Percentiles rank a stretch among this genome's conserved stretches.
Evolutionary conservation across 2,888 invertebrate genomes (phyloP).

Genomic region (Tenthredo notha): DNA sequence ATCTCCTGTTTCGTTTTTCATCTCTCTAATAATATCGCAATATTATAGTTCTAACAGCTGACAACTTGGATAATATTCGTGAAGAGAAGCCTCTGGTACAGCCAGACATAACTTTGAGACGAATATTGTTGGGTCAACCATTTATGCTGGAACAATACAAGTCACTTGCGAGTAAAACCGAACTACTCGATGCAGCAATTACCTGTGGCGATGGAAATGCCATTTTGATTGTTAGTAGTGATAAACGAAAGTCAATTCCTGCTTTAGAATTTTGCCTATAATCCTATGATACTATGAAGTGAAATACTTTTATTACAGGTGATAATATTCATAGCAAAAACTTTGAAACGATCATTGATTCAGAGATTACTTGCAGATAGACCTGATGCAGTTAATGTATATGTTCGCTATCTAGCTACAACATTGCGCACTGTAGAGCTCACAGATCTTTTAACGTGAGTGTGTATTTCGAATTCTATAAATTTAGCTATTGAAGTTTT

Average conservation of each 20-base stretch:
- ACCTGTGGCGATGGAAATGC: conserved; percentile 88
- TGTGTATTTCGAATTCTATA: conserved; percentile 61
- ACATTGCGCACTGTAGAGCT: conserved; percentile 85
- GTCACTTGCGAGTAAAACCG: conserved; percentile 83
- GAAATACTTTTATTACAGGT: conserved; percentile 79
- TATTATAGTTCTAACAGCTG: conserved; percentile 78
- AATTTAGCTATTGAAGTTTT: conserved; percentile 15
- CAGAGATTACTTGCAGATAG: conserved; percentile 85
- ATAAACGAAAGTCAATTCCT: conserved; percentile 21
- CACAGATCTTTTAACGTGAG: conserved; percentile 87
- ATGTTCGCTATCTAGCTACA: conserved; percentile 86
- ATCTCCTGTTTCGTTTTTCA: not conserved
- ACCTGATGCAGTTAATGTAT: conserved; percentile 87
- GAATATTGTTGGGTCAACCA: conserved; percentile 80
- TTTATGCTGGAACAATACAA: conserved; percentile 81
- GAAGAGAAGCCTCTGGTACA: conserved; percentile 69
- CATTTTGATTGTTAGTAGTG: conserved; percentile 82
- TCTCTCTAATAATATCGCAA: conserved; percentile 31
- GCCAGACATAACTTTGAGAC: conserved; percentile 79
- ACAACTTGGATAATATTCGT: conserved; percentile 71
- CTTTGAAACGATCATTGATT: conserved; percentile 86
- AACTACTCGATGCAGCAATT: conserved; percentile 86
- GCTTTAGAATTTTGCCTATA: not conserved
- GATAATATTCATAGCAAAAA: conserved; percentile 87
- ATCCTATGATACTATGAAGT: not conserved